Evolutionary conservation across 2,797 vertebrate species (phyloP).

Genomic region (Sebastes nivosus): DNA sequence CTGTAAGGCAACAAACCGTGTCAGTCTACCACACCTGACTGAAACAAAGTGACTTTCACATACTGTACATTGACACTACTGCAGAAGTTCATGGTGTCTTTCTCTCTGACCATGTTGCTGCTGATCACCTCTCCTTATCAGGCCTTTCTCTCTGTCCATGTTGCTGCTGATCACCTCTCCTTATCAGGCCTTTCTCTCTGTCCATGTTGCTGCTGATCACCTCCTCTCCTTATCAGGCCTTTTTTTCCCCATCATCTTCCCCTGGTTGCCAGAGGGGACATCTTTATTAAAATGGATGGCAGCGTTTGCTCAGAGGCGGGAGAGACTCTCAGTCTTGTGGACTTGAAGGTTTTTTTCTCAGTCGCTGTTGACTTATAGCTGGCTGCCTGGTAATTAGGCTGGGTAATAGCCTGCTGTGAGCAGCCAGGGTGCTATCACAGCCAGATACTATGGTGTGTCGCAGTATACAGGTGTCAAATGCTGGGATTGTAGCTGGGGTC

Average conservation of each 20-base stretch:
- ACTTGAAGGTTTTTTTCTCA: conserved; percentile 62
- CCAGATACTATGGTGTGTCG: background rate
- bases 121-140: conserved; percentile 21
- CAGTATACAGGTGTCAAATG: conserved; percentile 24
- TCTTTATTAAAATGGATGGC: conserved; percentile 76
- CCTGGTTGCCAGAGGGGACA: conserved; percentile 38
- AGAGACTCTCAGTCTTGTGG: conserved; percentile 51
- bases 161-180: conserved; percentile 5
- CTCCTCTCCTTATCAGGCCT: conserved; percentile 3
- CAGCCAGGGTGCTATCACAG: conserved; percentile 40
- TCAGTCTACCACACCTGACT: background rate
- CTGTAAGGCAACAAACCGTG: background rate
- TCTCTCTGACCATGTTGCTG: background rate
- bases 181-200: conserved; percentile 9
- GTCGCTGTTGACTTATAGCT: conserved; percentile 73
- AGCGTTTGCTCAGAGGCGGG: conserved; percentile 66
- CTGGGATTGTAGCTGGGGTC: conserved; percentile 8
- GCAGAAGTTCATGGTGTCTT: conserved; percentile 31
- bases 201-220: background rate
- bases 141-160: background rate
- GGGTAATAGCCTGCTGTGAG: conserved; percentile 70
- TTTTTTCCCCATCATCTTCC: conserved; percentile 24
- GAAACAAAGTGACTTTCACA: background rate
- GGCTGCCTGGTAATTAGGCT: conserved; percentile 74
- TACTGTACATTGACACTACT: background rate